phyloP scores from a whole-genome alignment of 2,113 vertebrate species.

The Pyrgilauda ruficollis region DNA sequence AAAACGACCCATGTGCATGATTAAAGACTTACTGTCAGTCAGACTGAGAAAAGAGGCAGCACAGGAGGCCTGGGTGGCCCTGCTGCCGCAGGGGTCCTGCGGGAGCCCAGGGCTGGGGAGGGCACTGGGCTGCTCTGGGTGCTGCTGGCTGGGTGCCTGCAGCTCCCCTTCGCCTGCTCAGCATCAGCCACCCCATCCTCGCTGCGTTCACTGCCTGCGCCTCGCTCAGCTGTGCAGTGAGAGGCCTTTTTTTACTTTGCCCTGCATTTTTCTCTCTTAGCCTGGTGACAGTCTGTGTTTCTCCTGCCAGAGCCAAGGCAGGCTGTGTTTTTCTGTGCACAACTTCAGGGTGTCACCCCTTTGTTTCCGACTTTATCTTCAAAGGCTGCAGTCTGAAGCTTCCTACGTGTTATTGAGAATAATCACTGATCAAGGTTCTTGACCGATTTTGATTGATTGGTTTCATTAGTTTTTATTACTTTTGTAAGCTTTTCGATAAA shows the following conservation, averaged over 20 bases:
- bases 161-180: neutral
- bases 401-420: neutral
- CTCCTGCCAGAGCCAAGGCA: neutral
- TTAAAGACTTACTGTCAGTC: neutral
- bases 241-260: neutral
- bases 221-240: too few species aligned
- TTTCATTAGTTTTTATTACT: neutral
- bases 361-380: neutral
- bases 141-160: neutral
- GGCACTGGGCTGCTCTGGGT: accelerated
- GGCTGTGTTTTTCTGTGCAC: neutral
- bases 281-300: too few species aligned
- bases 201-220: accelerated
- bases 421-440: neutral
- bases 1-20: neutral
- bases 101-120: accelerated
- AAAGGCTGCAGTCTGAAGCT: neutral
- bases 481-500: neutral
- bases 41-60: neutral
- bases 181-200: neutral
- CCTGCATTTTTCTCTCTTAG: neutral
- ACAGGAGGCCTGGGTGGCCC: accelerated
- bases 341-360: neutral
- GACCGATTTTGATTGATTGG: neutral
- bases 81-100: accelerated